A percentile compares a stretch with the other conserved stretches of the same genome.
Conservation (phyloP, 2,797 vertebrate species). For the Alauda arvensis region DNA sequence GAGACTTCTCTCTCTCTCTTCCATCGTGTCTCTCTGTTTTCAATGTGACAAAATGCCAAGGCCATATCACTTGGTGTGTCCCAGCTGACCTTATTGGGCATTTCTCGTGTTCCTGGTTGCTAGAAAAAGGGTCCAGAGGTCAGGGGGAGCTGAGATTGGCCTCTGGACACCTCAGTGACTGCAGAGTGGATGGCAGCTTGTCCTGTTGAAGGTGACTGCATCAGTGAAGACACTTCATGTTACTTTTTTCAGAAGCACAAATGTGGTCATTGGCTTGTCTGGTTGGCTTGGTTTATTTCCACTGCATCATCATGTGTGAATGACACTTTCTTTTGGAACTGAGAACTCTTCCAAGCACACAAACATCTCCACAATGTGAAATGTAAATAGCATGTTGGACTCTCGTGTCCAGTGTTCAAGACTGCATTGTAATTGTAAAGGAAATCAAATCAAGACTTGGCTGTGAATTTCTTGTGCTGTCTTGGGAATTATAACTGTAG, state of each 20-base stretch:
- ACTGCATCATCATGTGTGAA: slow-evolving; percentile 50
- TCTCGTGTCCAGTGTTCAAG: slow-evolving; percentile 67
- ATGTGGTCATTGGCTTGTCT: slow-evolving; percentile 59
- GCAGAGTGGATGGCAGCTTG: background rate
- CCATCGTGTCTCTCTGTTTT: slow-evolving; percentile 40
- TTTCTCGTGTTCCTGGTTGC: background rate
- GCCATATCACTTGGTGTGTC: slow-evolving; percentile 36
- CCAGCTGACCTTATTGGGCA: slow-evolving; percentile 1
- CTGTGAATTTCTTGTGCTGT: slow-evolving; percentile 66
- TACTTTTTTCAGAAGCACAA: slow-evolving; percentile 66
- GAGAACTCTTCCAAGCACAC: slow-evolving; percentile 64
- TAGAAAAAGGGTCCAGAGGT: slow-evolving; percentile 34
- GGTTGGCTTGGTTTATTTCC: slow-evolving; percentile 58
- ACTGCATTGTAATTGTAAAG: slow-evolving; percentile 71
- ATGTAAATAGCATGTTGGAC: slow-evolving; percentile 73
- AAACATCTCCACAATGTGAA: slow-evolving; percentile 73
- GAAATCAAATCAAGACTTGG: slow-evolving; percentile 63
- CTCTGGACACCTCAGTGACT: slow-evolving; percentile 3
- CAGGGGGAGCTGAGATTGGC: slow-evolving; percentile 5
- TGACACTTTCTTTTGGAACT: slow-evolving; percentile 56
- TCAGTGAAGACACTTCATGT: slow-evolving; percentile 29
- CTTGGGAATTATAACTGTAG: slow-evolving; percentile 61
- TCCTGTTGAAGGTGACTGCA: background rate
- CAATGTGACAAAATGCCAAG: slow-evolving; percentile 48
- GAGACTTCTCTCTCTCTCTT: slow-evolving; percentile 34